Percentiles rank a stretch among this genome's conserved stretches.
These are phyloP conservation scores for Anas platyrhynchos DNA, from an alignment of 2,113 vertebrate genomes.

Conservation along the genomic window DNA sequence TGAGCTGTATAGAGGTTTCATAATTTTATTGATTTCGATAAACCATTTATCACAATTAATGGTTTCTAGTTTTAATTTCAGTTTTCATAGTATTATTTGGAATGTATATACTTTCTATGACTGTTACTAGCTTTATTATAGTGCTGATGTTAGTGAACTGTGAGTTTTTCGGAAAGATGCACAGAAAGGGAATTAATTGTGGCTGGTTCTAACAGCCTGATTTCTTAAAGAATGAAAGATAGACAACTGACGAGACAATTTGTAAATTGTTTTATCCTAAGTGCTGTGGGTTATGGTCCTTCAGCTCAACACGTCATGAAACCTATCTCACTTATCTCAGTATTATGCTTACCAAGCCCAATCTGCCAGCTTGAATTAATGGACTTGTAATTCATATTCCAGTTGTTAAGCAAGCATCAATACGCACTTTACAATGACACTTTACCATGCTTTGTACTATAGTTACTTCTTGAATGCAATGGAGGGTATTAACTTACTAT, in stretches of 20 bases:
- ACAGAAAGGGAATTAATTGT: not conserved
- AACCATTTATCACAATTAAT: not conserved
- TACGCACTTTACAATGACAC: constrained; percentile 7
- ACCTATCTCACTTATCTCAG: constrained; percentile 22
- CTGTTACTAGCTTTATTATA: not conserved
- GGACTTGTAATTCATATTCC: constrained; percentile 35
- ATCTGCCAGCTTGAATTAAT: constrained; percentile 39
- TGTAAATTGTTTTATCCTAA: constrained; percentile 31
- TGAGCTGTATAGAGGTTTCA: not conserved
- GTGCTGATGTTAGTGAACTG: not conserved
- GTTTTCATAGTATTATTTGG: not conserved
- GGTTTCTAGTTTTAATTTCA: not conserved
- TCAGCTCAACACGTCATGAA: not conserved
- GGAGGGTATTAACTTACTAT: not conserved
- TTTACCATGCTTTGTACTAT: not conserved
- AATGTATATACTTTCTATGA: not conserved
- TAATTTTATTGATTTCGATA: not conserved
- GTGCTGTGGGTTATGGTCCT: constrained; percentile 11
- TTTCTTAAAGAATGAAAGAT: not conserved
- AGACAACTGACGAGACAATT: constrained; percentile 12
- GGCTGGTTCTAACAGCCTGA: not conserved
- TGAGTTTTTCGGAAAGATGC: not conserved
- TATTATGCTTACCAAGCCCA: constrained; percentile 16
- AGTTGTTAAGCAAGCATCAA: constrained; percentile 6
- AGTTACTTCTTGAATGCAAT: not conserved